Evolutionary conservation across 2,797 vertebrate genomes (phyloP), one percentile per base, ranked within the genome.

Genomic region (Xiphorhynchus erythropygius): DNA sequence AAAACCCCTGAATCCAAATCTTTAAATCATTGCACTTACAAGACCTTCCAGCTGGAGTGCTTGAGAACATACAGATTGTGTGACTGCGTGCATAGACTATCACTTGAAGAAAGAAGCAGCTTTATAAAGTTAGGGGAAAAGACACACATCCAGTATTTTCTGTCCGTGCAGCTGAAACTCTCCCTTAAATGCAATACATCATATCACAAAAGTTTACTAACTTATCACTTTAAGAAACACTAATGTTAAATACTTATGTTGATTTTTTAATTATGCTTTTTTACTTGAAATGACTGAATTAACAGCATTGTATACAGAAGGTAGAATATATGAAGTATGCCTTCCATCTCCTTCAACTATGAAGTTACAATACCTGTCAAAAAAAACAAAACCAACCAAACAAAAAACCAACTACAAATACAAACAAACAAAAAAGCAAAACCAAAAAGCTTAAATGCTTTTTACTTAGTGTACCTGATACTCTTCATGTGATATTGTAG

Each of bases 381-480:
- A 64, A 50, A 30, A 52, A 30, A 9, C 42, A 44, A 44, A 37
- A 37, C 19, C 9, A 44, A 44, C 10, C 42, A 44, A 44, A 16
- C 41, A 41, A 41, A 16, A 16, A 41, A 41, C 39, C 39, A 41
- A 41, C 37, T 37, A 37, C 37, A 37, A 37, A 37, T 25, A 47
- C 46, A 23, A 47, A 47, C 22, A 13, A 49, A 50, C 18, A 10
- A 18, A 23, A 49, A 27, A 84, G 37, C 44, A 19, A 44, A 44
- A 44, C 44, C 11, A 24, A 50, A 28, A 84, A 37, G 5, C 9
- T 55, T 64, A 5, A 82, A 49, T 30, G 11, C 3, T 71, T 87
- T 91, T 84, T 71, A 74, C 8, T 88, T 42, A 87, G 9, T 69
- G 50, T 97, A 99, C 99, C 99, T 99, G 98, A 84, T 98, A 99